Evolutionary conservation across 1,140 invertebrate genomes (phyloP).

Genomic region (Platorchestia sp.): DNA sequence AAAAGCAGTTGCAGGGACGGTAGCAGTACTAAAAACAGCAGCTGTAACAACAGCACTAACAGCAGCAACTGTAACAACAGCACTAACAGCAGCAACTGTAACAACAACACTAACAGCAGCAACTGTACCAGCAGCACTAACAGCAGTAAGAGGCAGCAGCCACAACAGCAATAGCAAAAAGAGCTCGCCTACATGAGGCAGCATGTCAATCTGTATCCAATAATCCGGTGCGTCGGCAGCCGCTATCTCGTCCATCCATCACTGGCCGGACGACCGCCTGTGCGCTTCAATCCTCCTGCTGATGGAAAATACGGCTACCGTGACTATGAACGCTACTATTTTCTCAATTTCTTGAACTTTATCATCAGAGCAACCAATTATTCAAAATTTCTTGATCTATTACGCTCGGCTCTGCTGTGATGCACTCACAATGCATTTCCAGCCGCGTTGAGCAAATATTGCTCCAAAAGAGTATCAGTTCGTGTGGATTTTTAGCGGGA

Average conservation of each 20-base stretch:
- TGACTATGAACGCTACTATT: background rate
- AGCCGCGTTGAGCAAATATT: too few species aligned
- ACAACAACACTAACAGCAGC: background rate
- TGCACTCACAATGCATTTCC: background rate
- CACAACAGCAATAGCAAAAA: background rate
- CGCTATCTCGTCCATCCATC: slow-evolving; percentile 29
- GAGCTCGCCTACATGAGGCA: background rate
- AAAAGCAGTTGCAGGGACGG: background rate
- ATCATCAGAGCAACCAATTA: background rate
- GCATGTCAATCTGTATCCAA: slow-evolving; percentile 45
- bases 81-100: background rate
- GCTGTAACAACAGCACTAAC: background rate
- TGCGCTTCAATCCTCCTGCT: background rate
- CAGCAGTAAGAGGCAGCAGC: background rate
- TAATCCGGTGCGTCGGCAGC: background rate
- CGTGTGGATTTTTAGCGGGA: background rate
- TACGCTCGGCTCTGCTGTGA: background rate
- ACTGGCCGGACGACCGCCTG: background rate
- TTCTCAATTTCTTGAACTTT: background rate
- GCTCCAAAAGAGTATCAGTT: too few species aligned
- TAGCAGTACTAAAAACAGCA: background rate
- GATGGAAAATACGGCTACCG: background rate
- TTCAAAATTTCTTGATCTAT: background rate
- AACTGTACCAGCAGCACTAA: background rate
- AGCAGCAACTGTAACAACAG: background rate